Conservation (phyloP, 2,888 invertebrate species). For the Caenorhabditis imperialis region DNA sequence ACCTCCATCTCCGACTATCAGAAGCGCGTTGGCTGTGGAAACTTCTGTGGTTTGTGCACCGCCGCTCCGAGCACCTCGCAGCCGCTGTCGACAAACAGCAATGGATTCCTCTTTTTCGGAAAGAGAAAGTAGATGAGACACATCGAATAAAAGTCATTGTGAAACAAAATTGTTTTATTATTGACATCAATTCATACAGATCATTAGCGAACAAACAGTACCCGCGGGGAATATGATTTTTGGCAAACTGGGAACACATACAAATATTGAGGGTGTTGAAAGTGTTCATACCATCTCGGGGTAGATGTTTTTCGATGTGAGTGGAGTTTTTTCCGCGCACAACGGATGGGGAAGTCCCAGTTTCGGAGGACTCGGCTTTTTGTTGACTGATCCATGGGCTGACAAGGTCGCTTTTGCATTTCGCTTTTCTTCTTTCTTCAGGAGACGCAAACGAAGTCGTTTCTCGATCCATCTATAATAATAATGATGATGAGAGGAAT, state of each 20-base stretch:
- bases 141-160: too few relatives aligned
- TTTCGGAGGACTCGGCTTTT: conserved; percentile 21
- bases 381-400: conserved; percentile 21
- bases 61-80: conserved; percentile 5
- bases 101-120: conserved; percentile 44
- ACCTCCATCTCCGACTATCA: conserved; percentile 54
- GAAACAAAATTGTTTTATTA: conserved; percentile 10
- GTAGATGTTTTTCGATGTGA: conserved; percentile 36
- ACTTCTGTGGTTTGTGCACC: conserved; percentile 51
- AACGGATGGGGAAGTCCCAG: conserved; percentile 43
- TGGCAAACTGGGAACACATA: conserved; percentile 36
- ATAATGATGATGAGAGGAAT: too few relatives aligned
- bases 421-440: conserved; percentile 66
- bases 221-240: conserved; percentile 10
- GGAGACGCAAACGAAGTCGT: conserved; percentile 58
- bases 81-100: conserved; percentile 26
- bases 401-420: conserved; percentile 52
- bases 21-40: conserved; percentile 56
- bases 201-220: conserved; percentile 28
- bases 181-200: conserved; percentile 48
- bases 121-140: too few relatives aligned
- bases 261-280: conserved; percentile 1
- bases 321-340: conserved; percentile 38
- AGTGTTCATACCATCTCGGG: conserved; percentile 44
- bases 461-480: conserved; percentile 66